Conservation (phyloP, 1,140 invertebrate genomes). For the Drosophila mayri region DNA sequence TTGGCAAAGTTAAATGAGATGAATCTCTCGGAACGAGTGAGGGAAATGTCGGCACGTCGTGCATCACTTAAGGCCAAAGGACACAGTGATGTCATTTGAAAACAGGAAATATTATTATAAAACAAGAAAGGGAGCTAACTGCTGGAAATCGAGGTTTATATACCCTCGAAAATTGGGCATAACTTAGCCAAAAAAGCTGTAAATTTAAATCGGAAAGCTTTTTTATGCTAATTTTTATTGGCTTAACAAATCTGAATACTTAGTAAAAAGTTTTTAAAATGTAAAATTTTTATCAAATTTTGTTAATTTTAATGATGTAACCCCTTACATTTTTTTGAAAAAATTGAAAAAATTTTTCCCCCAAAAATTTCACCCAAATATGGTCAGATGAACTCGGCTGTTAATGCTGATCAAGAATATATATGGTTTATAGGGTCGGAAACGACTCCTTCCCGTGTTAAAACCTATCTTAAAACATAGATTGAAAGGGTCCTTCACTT, state of each 20-base stretch:
- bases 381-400: no score
- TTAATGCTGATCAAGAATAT: no score
- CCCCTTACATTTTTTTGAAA: no score
- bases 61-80: conserved; percentile 26
- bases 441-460: no score
- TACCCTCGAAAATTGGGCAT: background rate
- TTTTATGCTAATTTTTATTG: background rate
- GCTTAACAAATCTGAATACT: background rate
- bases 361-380: no score
- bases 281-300: no score
- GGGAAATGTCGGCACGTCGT: conserved; percentile 34
- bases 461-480: no score
- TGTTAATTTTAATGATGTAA: background rate
- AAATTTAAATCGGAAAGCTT: background rate
- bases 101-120: background rate
- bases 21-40: conserved; percentile 40
- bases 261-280: no score
- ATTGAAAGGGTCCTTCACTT: no score
- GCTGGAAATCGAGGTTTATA: background rate
- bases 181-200: background rate
- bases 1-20: conserved; percentile 66
- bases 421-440: no score
- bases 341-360: no score
- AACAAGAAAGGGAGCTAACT: background rate
- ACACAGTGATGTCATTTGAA: background rate